phyloP scores from a whole-genome alignment of 2,113 vertebrate genomes.

The Cryptomyrus ogoouensis region DNA sequence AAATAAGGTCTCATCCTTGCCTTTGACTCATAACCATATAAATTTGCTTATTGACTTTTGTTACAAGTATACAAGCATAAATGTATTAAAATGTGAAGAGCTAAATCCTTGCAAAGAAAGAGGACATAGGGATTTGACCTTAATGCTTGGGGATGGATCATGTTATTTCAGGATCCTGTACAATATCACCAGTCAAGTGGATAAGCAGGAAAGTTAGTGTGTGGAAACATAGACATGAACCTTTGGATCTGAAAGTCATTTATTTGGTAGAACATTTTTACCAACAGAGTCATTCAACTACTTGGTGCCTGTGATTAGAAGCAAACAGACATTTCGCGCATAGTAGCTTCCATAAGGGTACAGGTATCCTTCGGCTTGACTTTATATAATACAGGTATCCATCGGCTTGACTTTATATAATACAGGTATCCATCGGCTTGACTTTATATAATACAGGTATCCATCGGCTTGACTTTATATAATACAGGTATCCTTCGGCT shows the following conservation, averaged over 20 bases:
- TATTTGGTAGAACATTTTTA: neutral
- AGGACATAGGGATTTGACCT: neutral
- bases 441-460: too few relatives aligned
- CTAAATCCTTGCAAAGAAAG: neutral
- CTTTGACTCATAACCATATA: neutral
- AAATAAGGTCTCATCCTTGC: neutral
- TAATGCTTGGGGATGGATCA: neutral
- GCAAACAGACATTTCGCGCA: neutral
- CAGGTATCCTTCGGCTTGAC: neutral
- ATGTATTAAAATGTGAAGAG: neutral
- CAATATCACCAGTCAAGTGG: neutral
- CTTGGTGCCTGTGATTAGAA: neutral
- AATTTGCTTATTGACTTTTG: neutral
- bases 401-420: too few relatives aligned
- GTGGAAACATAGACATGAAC: neutral
- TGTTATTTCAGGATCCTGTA: neutral
- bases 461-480: too few relatives aligned
- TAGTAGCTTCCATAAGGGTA: neutral
- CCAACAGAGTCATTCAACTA: neutral
- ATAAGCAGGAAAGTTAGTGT: neutral
- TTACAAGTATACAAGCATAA: neutral
- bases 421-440: too few relatives aligned
- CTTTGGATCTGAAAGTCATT: neutral
- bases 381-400: too few relatives aligned
- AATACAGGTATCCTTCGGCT: too few relatives aligned